A percentile compares a stretch with the other conserved stretches of the same genome.
These are phyloP conservation scores for Ceuthmochares aereus DNA, from an alignment of 2,113 vertebrate species.

Conservation along the genomic window DNA sequence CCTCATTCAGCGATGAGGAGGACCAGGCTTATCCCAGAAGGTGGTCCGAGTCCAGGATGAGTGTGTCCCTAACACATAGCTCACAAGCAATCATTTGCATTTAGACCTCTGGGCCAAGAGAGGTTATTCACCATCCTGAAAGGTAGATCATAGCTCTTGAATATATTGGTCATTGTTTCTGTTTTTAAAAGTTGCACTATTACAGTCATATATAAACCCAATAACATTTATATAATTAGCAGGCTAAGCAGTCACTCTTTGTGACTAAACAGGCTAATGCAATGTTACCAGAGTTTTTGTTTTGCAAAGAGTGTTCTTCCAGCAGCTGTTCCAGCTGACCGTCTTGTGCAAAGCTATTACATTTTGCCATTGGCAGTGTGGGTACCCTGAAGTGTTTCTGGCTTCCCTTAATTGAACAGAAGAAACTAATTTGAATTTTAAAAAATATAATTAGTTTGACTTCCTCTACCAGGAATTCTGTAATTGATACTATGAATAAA, in stretches of 20 bases:
- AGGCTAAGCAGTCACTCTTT: not conserved
- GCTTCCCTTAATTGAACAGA: slow-evolving; percentile 61
- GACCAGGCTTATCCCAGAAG: not conserved
- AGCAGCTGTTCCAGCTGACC: slow-evolving; percentile 5
- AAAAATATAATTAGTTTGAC: slow-evolving; percentile 64
- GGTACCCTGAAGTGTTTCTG: slow-evolving; percentile 53
- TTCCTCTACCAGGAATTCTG: slow-evolving; percentile 65
- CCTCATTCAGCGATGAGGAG: fast-evolving
- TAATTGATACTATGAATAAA: slow-evolving; percentile 72
- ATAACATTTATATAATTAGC: not conserved
- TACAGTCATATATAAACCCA: not conserved
- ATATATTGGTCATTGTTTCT: not conserved
- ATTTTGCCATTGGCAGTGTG: slow-evolving; percentile 24
- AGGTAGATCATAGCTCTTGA: not conserved
- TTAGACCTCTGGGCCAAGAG: not conserved
- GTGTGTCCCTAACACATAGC: not conserved
- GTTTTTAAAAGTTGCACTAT: not conserved
- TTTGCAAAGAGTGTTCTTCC: not conserved
- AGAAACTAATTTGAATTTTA: slow-evolving; percentile 67
- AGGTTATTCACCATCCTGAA: not conserved
- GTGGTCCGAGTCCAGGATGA: not conserved
- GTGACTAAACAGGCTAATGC: not conserved
- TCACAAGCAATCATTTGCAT: fast-evolving
- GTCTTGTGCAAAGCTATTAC: slow-evolving; percentile 13
- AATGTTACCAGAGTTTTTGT: not conserved